These are phyloP conservation scores for Rhagoletis pomonella DNA, from an alignment of 1,140 invertebrate species.

Conservation along the genomic window DNA sequence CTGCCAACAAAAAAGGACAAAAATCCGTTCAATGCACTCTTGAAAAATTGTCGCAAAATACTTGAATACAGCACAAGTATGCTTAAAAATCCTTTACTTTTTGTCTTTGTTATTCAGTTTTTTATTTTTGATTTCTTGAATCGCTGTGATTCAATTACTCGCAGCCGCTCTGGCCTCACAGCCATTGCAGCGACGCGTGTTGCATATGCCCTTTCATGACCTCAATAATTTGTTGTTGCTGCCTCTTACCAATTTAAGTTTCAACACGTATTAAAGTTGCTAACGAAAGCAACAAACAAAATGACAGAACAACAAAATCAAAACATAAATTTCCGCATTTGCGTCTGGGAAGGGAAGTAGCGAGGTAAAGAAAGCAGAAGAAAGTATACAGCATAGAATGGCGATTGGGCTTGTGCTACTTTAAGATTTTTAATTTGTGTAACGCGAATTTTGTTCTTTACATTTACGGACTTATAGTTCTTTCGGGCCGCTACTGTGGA, in stretches of 20 bases:
- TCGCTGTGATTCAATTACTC: slow-evolving; percentile 41
- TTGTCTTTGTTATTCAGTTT: neutral
- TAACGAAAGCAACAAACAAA: slow-evolving; percentile 43
- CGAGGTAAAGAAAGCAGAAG: neutral
- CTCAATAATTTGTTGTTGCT: slow-evolving; percentile 36
- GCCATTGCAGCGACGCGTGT: slow-evolving; percentile 29
- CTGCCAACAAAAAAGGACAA: neutral
- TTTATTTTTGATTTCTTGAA: neutral
- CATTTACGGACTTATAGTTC: neutral
- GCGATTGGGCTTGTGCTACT: slow-evolving; percentile 36
- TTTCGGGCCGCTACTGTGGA: neutral
- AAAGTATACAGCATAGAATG: neutral
- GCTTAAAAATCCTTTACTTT: neutral
- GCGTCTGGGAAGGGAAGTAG: neutral
- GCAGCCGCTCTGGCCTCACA: neutral
- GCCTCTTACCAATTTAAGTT: slow-evolving; percentile 27
- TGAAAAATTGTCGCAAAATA: slow-evolving; percentile 32
- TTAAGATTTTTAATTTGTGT: slow-evolving; percentile 52
- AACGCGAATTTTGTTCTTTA: slow-evolving; percentile 38
- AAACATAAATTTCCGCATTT: slow-evolving; percentile 2
- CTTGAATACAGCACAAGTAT: slow-evolving; percentile 11
- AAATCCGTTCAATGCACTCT: slow-evolving; percentile 14
- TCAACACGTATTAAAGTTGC: slow-evolving; percentile 49
- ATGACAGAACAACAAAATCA: slow-evolving; percentile 7
- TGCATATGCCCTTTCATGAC: slow-evolving; percentile 42